Base-by-base conservation (phyloP, 2,113 vertebrate genomes). In the Dryoscopus gambensis region DNA sequence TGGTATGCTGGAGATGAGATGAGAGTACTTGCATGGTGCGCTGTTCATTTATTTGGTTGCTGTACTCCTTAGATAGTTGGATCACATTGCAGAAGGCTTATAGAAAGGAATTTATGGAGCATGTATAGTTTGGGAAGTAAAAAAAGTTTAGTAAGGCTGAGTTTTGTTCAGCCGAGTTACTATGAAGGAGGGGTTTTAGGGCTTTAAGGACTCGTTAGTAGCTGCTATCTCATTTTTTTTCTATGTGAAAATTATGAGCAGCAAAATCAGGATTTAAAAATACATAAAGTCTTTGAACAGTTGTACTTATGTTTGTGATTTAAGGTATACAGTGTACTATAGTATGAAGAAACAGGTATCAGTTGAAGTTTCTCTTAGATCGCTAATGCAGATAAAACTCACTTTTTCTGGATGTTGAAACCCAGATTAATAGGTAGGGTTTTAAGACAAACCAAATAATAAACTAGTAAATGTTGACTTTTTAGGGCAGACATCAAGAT, bases 361-460 rank as follows among this genome's bases (percentile, higher is more conserved):
- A 90, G 49, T 64, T 7, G 0, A 39, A 69, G 87, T 77, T 94
- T 86, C 53, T 96, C 73, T 89, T 71, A 81, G 89, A 90, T 96
- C 20, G 14, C 42, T 74, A 57, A 31, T 92, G 47, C 42, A 67
- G 93, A 89, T 97, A 95, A 89, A 89, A 23, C 56, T 94, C 33
- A 28, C 46, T 60, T 89, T 83, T 95, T 70, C 71, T 75, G 56
- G 16, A 23, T 89, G 92, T 93, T 88, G 93, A 86, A 96, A 94
- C 31, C 12, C 22, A 6, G 47, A 63, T 74, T 88, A 90, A 28
- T 77, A 84, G 39, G 47, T 63, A 67, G 60, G 14, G 8, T 91
- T 89, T 87, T 63, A 73, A 91, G 52, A 12, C 5, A 56, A 79
- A 57, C 40, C 18, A 56, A 57, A 47, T 49, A 89, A 35, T 64